Evolutionary conservation across 2,888 invertebrate species (phyloP).

Genomic region (Orthosia incerta): DNA sequence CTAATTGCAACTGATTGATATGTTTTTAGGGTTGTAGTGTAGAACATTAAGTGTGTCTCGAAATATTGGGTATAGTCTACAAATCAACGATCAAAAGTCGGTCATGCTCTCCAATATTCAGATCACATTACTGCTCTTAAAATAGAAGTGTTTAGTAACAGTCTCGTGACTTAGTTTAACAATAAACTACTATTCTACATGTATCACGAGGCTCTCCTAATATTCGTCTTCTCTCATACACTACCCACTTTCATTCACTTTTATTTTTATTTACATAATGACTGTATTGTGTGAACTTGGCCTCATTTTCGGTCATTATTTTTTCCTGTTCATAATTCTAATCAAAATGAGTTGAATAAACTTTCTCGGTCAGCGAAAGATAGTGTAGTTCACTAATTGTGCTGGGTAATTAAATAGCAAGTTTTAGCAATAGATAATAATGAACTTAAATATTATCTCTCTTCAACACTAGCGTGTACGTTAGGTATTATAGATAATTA

Average conservation of each 20-base stretch:
- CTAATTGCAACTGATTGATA: no score
- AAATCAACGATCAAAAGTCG: constrained; percentile 15
- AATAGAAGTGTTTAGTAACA: constrained; percentile 30
- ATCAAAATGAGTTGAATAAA: constrained; percentile 32
- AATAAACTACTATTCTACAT: constrained; percentile 17
- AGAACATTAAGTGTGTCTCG: neutral
- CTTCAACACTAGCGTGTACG: neutral
- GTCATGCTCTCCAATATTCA: constrained; percentile 32
- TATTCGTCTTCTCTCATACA: constrained; percentile 3
- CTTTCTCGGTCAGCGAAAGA: constrained; percentile 31
- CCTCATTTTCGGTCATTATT: constrained; percentile 31
- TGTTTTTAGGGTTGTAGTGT: no score
- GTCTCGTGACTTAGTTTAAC: constrained; percentile 38
- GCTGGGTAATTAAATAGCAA: neutral
- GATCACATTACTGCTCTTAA: constrained; percentile 38
- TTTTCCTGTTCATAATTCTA: constrained; percentile 10
- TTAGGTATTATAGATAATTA: neutral
- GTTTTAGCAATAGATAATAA: neutral
- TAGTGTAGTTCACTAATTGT: neutral
- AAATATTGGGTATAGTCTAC: constrained; percentile 15
- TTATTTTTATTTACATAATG: constrained; percentile 36
- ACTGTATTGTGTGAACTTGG: constrained; percentile 50
- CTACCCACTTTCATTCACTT: constrained; percentile 39
- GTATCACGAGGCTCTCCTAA: neutral
- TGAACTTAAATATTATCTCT: neutral